Conservation (phyloP, 2,113 vertebrate genomes). For the Forbesichthys agassizii region DNA sequence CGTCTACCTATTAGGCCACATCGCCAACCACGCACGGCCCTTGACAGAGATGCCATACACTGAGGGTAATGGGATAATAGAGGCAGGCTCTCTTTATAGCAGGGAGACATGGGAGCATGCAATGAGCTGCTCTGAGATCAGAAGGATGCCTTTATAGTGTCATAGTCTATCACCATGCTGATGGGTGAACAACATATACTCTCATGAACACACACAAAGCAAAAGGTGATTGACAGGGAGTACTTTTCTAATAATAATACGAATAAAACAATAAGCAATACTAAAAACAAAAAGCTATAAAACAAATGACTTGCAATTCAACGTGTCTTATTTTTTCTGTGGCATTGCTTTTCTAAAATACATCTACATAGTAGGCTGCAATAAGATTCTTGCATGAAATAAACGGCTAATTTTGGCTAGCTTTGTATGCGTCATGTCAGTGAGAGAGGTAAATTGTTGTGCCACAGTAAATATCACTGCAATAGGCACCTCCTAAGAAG, state of each 20-base stretch:
- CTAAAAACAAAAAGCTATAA: no score
- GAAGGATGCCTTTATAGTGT: slow-evolving; percentile 24
- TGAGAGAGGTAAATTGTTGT: no score
- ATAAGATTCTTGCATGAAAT: no score
- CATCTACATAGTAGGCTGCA: no score
- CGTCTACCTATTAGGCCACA: slow-evolving; percentile 73
- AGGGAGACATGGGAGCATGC: slow-evolving; percentile 9
- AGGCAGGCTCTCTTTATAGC: slow-evolving; percentile 10
- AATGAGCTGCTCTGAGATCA: slow-evolving; percentile 41
- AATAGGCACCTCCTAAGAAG: background rate
- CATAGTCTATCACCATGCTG: slow-evolving; percentile 3
- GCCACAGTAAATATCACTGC: background rate
- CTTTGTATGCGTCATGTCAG: no score
- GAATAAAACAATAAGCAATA: no score
- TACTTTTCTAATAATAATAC: no score
- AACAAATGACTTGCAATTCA: no score
- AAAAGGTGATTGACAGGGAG: background rate
- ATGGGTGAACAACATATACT: slow-evolving; percentile 4
- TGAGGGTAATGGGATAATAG: background rate
- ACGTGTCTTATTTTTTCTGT: no score
- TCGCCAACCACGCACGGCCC: slow-evolving; percentile 44
- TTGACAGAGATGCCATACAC: slow-evolving; percentile 46
- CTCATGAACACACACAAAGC: background rate
- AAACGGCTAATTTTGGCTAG: no score
- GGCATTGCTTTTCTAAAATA: no score